Conservation (phyloP, 2,888 invertebrate genomes). For the Leptinotarsa juncta region DNA sequence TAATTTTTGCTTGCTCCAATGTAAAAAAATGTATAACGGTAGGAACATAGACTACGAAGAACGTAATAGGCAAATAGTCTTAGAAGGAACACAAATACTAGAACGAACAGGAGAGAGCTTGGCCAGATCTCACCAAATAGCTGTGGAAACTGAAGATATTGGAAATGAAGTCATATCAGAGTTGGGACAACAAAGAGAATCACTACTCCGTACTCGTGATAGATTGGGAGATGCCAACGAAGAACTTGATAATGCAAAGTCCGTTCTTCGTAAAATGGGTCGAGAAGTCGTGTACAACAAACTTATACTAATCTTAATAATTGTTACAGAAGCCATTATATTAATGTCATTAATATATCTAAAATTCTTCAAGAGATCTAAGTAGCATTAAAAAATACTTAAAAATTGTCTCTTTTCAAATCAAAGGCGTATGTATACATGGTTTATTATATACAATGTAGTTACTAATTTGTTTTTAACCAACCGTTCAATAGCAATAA, state of each 20-base stretch:
- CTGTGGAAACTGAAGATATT: slow-evolving; percentile 82
- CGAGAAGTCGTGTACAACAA: slow-evolving; percentile 81
- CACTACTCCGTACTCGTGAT: slow-evolving; percentile 74
- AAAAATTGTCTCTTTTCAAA: too few species aligned
- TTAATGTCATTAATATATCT: slow-evolving; percentile 73
- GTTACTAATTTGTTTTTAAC: background rate
- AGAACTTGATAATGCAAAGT: slow-evolving; percentile 74
- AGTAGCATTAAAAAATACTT: background rate
- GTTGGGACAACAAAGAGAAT: slow-evolving; percentile 80
- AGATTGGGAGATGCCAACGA: slow-evolving; percentile 79
- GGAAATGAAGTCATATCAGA: slow-evolving; percentile 83
- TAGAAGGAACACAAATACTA: slow-evolving; percentile 70
- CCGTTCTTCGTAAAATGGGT: slow-evolving; percentile 75
- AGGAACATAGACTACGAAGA: slow-evolving; percentile 66
- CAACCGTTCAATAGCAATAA: background rate
- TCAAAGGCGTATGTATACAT: too few species aligned
- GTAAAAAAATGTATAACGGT: slow-evolving; percentile 23
- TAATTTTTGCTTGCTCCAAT: background rate
- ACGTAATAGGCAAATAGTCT: slow-evolving; percentile 70
- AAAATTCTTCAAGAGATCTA: slow-evolving; percentile 67
- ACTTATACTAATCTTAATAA: slow-evolving; percentile 78
- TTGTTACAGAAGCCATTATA: slow-evolving; percentile 77
- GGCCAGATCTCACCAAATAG: slow-evolving; percentile 76
- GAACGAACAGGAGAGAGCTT: slow-evolving; percentile 75
- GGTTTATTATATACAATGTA: too few species aligned